Conservation (phyloP, 2,888 invertebrate genomes). For the Ceraclea dissimilis region DNA sequence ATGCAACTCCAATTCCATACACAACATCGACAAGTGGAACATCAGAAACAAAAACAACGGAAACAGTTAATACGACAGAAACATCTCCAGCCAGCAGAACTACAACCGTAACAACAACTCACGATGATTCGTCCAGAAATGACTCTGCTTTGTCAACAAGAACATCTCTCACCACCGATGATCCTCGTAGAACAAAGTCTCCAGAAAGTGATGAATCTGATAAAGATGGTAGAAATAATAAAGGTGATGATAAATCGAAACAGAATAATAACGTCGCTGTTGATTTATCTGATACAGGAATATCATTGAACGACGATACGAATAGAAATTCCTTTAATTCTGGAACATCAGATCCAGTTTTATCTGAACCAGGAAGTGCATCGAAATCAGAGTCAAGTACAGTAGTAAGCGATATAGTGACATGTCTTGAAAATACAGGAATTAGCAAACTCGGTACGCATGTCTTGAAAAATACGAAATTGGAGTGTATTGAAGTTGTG, state of each 20-base stretch:
- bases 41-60: conserved; percentile 15
- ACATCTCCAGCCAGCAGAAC: conserved; percentile 3
- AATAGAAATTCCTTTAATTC: conserved; percentile 18
- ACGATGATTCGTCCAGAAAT: conserved; percentile 31
- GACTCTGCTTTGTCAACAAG: conserved; percentile 33
- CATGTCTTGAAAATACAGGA: conserved; percentile 19
- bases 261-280: conserved; percentile 20
- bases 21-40: conserved; percentile 8
- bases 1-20: conserved; percentile 8
- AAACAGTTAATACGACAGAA: conserved; percentile 19
- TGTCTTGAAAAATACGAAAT: conserved; percentile 9
- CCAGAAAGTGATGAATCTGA: background rate
- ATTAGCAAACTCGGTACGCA: background rate
- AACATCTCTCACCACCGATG: conserved; percentile 32
- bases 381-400: conserved; percentile 20
- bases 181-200: background rate
- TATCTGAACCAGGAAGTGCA: conserved; percentile 18
- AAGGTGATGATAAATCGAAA: conserved; percentile 32
- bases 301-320: conserved; percentile 12
- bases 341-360: conserved; percentile 10
- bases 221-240: conserved; percentile 21
- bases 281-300: conserved; percentile 22
- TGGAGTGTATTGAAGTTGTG: conserved; percentile 40
- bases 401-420: conserved; percentile 16
- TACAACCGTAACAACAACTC: conserved; percentile 10